A percentile compares a stretch with the other conserved stretches of the same genome.
phyloP scores from a whole-genome alignment of 2,797 vertebrate species.

The Orestias chungarensis region DNA sequence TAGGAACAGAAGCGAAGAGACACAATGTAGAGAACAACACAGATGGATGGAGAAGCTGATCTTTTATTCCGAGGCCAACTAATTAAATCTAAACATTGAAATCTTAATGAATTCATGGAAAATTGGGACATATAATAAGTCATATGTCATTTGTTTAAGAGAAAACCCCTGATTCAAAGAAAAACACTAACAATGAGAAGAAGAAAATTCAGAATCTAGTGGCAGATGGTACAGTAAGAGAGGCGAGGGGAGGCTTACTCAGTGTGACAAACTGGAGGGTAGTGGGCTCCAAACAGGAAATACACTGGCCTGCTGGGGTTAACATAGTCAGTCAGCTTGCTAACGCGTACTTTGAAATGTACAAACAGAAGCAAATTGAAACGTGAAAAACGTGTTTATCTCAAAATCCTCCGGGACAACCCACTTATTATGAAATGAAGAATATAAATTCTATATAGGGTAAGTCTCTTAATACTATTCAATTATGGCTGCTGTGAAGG shows the following conservation, averaged over 20 bases:
- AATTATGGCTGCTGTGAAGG: background rate
- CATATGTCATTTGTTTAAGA: background rate
- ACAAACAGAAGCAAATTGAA: conserved; percentile 18
- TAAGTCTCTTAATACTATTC: background rate
- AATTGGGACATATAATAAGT: background rate
- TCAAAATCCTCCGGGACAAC: too few relatives aligned
- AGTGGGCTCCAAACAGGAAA: conserved; percentile 60
- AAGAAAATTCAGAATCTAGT: background rate
- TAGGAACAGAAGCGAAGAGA: background rate
- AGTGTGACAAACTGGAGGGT: conserved; percentile 52
- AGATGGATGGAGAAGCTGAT: background rate
- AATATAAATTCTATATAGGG: background rate
- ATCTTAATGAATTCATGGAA: background rate
- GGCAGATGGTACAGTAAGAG: conserved; percentile 10
- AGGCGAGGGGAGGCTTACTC: conserved; percentile 67
- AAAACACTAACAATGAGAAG: background rate
- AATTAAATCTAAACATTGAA: background rate
- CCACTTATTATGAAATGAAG: background rate
- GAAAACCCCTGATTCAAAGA: background rate
- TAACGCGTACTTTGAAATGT: conserved; percentile 23
- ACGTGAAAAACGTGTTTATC: background rate
- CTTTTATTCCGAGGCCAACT: background rate
- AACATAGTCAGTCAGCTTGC: conserved; percentile 56
- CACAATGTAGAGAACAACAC: background rate
- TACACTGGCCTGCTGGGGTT: conserved; percentile 65